Evolutionary conservation across 2,888 invertebrate species (phyloP).

Genomic region (Zele albiditarsus): DNA sequence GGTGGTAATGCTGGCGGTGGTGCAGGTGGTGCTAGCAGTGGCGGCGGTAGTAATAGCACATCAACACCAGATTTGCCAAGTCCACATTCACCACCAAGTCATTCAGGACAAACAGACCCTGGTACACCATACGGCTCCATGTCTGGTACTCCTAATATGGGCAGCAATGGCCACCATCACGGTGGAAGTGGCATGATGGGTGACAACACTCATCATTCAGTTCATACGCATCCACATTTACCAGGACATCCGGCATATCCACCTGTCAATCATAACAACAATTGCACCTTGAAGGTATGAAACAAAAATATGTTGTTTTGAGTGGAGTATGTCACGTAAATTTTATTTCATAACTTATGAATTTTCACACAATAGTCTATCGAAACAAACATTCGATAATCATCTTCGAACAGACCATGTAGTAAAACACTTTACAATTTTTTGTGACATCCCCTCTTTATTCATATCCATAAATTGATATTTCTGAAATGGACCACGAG

Average conservation of each 20-base stretch:
- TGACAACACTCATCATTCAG: constrained; percentile 72
- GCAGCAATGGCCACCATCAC: constrained; percentile 69
- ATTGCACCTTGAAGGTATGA: constrained; percentile 73
- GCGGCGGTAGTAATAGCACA: constrained; percentile 64
- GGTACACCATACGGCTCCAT: constrained; percentile 54
- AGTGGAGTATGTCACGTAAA: no score
- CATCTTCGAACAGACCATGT: no score
- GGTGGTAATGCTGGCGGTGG: constrained; percentile 58
- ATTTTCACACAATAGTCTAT: no score
- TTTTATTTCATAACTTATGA: no score
- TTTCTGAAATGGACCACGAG: no score
- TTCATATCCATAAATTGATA: no score
- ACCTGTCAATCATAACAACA: constrained; percentile 73
- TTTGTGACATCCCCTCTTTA: no score
- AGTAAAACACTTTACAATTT: no score
- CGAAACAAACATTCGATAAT: no score
- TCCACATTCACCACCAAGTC: constrained; percentile 68
- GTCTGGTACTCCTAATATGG: constrained; percentile 66
- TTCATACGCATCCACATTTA: constrained; percentile 76
- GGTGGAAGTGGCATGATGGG: constrained; percentile 69
- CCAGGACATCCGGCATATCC: constrained; percentile 73
- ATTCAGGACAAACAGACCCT: constrained; percentile 64
- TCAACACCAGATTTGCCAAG: constrained; percentile 72
- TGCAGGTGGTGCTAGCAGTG: constrained; percentile 62
- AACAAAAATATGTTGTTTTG: neutral